Base-by-base conservation (phyloP, 2,797 vertebrate genomes). In the Harpagifer antarcticus region DNA sequence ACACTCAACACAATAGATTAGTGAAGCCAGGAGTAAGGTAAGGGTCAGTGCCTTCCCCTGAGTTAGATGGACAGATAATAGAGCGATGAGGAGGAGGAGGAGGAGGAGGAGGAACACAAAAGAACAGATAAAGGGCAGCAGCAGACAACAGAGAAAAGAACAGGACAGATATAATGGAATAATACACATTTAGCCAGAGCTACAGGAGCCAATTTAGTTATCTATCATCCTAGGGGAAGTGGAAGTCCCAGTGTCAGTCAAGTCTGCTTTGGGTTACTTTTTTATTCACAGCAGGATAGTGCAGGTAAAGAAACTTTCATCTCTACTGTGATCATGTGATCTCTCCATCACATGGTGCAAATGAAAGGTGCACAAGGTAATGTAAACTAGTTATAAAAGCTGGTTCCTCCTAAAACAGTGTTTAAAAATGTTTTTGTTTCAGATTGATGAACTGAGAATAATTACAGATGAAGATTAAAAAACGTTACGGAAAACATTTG, bases 141-240 rank as follows among this genome's bases (percentile, higher is more conserved):
- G 77, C 59, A 49, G 63, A 76, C 77, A 79, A 86, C 83, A 85
- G 74, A 78, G 66, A 57, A 85, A 86, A 78, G 74, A 87, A 72
- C 87, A 91, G 88, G 64, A 72, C 82, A 78, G 70, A 79, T 79
- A 71, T 92, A 93, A 92, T 93, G 75, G 82, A 84, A 92, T 93
- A 90, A 93, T 75, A 72, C 60, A 82, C 91, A 90, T 88, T 88
- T 82, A 89, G 68, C 78, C 74, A 53, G 76, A 83, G 78, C 76
- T 55, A 76, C 84, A 83, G 77, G 70, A 87, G 72, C 74, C 89
- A 89, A 91, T 91, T 89, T 85, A 65, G 85, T 91, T 90, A 91
- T 89, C 80, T 82, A 14, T 68, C 60, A 69, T 89, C 80, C 88
- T 76, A 45, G 71, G 74, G 88, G 86, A 83, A 84, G 74, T 74